Evolutionary conservation across 2,888 invertebrate genomes (phyloP), one percentile per base, ranked within the genome.

Genomic region (Pyrgus malvae): DNA sequence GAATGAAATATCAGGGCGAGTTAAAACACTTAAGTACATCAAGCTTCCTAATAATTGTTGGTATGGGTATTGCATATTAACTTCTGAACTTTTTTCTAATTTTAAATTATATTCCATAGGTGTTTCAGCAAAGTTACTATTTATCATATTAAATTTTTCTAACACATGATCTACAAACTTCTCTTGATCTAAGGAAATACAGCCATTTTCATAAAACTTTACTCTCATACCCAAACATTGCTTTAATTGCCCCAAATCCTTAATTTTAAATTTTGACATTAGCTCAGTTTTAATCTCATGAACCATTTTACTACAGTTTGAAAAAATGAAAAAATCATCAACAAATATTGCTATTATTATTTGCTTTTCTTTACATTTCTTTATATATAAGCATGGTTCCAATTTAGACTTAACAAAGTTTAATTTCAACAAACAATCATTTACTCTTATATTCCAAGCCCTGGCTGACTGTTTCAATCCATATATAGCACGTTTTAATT

Each of bases 271-370:
- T 23, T 59, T 41, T 17, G 3, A 2, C 45, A 12, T 44, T 21
- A 59, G 12, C 9, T 38, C 46, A 11, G 29, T 11, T 37, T 44
- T 55, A 12, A 48, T 31, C 33, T 9, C 8, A 17, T 49, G 37
- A 23, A 41, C 46, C 38, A 51, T 57, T 12, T 11, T 12, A 9
- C 31, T 46, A 12, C 44, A 12, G 48, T 56, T 59, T 29, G 53
- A 57, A 57, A 59, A 59, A n/a, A 57, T 40, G 1, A 59, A 11
- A 23, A 56, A 59, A 45, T 57, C 55, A 27, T 53, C 53, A 1
- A 57, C 44, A 53, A 40, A 57, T n/a, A 59, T 1, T n/a, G 17
- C 45, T 6, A 53, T 45, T 12, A 50, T 49, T 17, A 41, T 42
- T 21, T 41, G 40, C 29, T 55, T 38, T 29, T 12, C 29, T 42